Evolutionary conservation across 2,113 vertebrate genomes (phyloP), one percentile per base, ranked within the genome.

Genomic region (Odontesthes bonariensis): DNA sequence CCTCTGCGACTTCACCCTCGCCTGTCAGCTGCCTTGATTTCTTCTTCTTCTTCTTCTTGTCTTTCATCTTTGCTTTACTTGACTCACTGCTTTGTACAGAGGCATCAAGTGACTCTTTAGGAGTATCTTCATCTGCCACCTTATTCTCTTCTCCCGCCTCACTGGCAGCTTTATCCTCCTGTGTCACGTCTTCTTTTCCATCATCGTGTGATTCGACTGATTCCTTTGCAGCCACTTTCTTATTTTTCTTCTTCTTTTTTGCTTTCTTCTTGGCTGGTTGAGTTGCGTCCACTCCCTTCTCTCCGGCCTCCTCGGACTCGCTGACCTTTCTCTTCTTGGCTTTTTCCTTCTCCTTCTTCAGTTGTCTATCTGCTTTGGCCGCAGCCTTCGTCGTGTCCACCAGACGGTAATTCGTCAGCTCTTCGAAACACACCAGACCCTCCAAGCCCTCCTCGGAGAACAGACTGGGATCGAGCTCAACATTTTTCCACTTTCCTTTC

Each of bases 341-440:
- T 19, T 83, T 73, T 46, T 86, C 90, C 44, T 84, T 74, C 6
- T 78, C 31, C n/a, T 17, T 46, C 72, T 82, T 53, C 87, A 93
- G 82, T 90, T 95, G 88, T 70, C 92, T 94, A 73, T 19, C 60
- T 76, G 31, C 70, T 73, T 49, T 66, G 6, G 64, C 47, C 33
- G 77, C 88, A 4, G 89, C 85, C 46, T 89, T 90, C 1, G 91
- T 84, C 3, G 95, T 79, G 73, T 94, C 94, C 17, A 98, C 85
- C 69, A 98, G 64, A 1, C 85, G 88, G 74, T 99, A 99, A 19
- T 96, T 93, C 1, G 94, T 95, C 65, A 99, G 95, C 38, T 99
- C 97, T 82, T 99, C 98, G 80, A 98, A 96, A 62, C 97, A 99
- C 0, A 98, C 93, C 22, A 99, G 88, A 27, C 95, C 95, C 49